Percentiles rank a stretch among this genome's conserved stretches.
These are phyloP conservation scores for Eumeta japonica DNA, from an alignment of 1,140 invertebrate species.

Conservation along the genomic window DNA sequence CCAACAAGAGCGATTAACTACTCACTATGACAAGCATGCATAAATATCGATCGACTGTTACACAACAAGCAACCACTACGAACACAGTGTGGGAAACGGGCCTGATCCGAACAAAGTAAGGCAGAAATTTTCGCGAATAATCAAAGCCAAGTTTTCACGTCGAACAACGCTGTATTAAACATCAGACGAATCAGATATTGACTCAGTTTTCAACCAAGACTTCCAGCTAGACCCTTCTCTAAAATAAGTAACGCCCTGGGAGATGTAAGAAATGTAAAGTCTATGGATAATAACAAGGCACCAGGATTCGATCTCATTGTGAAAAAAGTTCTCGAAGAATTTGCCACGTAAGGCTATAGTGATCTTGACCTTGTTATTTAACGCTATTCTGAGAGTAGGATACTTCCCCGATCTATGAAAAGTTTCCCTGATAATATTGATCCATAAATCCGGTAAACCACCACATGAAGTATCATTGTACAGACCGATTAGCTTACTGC, in stretches of 20 bases:
- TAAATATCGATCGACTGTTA: slow-evolving; percentile 4
- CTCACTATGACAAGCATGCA: slow-evolving; percentile 10
- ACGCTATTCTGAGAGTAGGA: too few relatives aligned
- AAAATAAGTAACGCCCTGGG: too few relatives aligned
- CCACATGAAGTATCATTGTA: too few relatives aligned
- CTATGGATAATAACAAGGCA: too few relatives aligned
- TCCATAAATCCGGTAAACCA: slow-evolving; percentile 14
- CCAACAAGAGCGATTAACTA: slow-evolving; percentile 10
- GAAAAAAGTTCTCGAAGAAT: slow-evolving; percentile 11
- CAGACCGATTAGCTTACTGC: slow-evolving; percentile 13
- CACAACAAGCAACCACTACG: slow-evolving; percentile 7
- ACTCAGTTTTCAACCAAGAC: slow-evolving; percentile 5
- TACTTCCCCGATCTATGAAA: too few relatives aligned
- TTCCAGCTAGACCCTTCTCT: slow-evolving; percentile 4
- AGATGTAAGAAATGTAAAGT: slow-evolving; percentile 1
- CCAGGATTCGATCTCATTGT: slow-evolving; percentile 11
- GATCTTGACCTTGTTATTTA: slow-evolving; percentile 13
- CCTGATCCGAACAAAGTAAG: slow-evolving; percentile 8
- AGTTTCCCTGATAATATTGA: slow-evolving; percentile 12
- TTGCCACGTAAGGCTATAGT: slow-evolving; percentile 10
- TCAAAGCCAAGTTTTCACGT: slow-evolving; percentile 8
- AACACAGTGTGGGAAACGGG: slow-evolving; percentile 1
- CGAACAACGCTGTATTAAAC: slow-evolving; percentile 2
- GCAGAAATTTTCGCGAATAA: slow-evolving; percentile 9
- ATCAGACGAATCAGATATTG: slow-evolving; percentile 1